phyloP scores from a whole-genome alignment of 2,888 invertebrate genomes.

The Malthinus seriepunctatus region DNA sequence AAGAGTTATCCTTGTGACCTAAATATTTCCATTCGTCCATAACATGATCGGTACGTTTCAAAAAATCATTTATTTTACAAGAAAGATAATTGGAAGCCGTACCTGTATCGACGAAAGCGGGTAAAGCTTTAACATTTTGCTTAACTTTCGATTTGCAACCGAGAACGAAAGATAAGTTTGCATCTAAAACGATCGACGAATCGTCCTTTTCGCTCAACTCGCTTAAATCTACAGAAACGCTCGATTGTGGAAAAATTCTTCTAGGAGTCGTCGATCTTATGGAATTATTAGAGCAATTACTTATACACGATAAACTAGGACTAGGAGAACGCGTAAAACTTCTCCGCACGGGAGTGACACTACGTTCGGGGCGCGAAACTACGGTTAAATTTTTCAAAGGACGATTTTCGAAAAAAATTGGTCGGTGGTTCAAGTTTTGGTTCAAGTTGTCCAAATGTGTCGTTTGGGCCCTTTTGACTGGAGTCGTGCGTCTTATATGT shows the following conservation, averaged over 20 bases:
- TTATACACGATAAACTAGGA: slow-evolving; percentile 29
- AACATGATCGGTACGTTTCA: slow-evolving; percentile 82
- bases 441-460: slow-evolving; percentile 36
- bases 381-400: slow-evolving; percentile 53
- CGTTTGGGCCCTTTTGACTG: slow-evolving; percentile 33
- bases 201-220: slow-evolving; percentile 70
- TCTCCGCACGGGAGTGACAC: slow-evolving; percentile 28
- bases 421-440: slow-evolving; percentile 34
- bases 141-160: slow-evolving; percentile 71
- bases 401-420: slow-evolving; percentile 41
- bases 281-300: slow-evolving; percentile 52
- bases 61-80: slow-evolving; percentile 77
- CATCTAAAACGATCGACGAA: slow-evolving; percentile 80
- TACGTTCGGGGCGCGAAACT: slow-evolving; percentile 41
- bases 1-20: slow-evolving; percentile 64
- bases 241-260: slow-evolving; percentile 69
- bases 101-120: slow-evolving; percentile 75
- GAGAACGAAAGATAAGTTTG: slow-evolving; percentile 77
- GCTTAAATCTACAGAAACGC: slow-evolving; percentile 58
- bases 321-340: slow-evolving; percentile 37
- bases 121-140: slow-evolving; percentile 70
- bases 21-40: slow-evolving; percentile 84
- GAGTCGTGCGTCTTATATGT: slow-evolving; percentile 30
- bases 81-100: slow-evolving; percentile 78
- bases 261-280: slow-evolving; percentile 62